Base-by-base conservation (phyloP, 2,113 vertebrate species). In the Cebidichthys violaceus region DNA sequence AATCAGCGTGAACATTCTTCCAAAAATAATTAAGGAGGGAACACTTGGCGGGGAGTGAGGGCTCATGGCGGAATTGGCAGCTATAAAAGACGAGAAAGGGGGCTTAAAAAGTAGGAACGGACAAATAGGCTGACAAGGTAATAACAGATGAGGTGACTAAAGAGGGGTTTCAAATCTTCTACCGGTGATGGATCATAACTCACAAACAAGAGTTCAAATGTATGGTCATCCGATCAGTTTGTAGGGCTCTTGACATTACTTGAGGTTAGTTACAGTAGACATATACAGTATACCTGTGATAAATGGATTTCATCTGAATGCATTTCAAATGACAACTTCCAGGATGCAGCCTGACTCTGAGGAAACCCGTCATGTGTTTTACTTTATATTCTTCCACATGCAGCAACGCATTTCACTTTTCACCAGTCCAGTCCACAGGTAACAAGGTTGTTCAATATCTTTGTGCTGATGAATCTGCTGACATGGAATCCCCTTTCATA, bases 1-100 rank as follows among this genome's bases (percentile, higher is more conserved):
- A 89, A 90, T 88, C 86, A 86, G 59, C 89, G 55, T 55, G 68
- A 86, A 82, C 92, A 93, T 94, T 93, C 89, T 90, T 93, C 84
- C 70, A 92, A 93, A 62, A 93, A 93, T 92, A 90, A 93, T 93
- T 93, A 93, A 89, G 92, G 89, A 72, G 80, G 37, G 81, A 84
- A 61, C 76, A 62, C 75, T 90, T 52, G 77, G 71, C 66, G 82
- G 81, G 76, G 83, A 85, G 82, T 39, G 85, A 39, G 72, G 18
- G 84, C 55, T 86, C 64, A 57, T 81, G 77, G 85, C 43, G 33
- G 75, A 86, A 84, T 84, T 88, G 86, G 84, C 82, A 89, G 89
- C 71, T 85, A 61, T 74, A 83, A 59, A 29, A 81, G 78, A 73
- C 7, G 6, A 6, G 74, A 65, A 66, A 61, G 27, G 22, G 59